These are phyloP conservation scores for Nematolebias whitei DNA, from an alignment of 2,113 vertebrate species.

Conservation along the genomic window DNA sequence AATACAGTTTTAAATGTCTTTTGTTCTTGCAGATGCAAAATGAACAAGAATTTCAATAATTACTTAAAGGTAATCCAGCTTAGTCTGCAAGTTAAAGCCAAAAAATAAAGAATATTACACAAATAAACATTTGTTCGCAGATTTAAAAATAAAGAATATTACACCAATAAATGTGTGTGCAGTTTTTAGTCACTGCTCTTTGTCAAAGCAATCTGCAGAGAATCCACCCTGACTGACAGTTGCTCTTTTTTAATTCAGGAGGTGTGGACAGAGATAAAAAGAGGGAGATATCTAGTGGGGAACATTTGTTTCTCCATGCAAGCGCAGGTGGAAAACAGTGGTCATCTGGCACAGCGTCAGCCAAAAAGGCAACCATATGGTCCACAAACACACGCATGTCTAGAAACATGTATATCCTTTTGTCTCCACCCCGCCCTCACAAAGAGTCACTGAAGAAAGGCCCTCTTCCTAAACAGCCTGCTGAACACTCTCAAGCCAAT, in stretches of 20 bases:
- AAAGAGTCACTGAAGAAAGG: conserved; percentile 25
- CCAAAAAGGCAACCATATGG: conserved; percentile 73
- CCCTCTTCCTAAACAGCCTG: conserved; percentile 24
- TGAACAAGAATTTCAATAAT: conserved; percentile 2
- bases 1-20: not conserved
- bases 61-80: not conserved
- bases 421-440: conserved; percentile 13
- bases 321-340: conserved; percentile 52
- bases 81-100: not conserved
- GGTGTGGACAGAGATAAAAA: conserved; percentile 27
- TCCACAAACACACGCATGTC: conserved; percentile 10
- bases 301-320: conserved; percentile 60
- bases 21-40: conserved; percentile 7
- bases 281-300: conserved; percentile 36
- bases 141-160: conserved; percentile 1
- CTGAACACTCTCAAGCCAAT: conserved; percentile 16
- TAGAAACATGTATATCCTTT: conserved; percentile 17
- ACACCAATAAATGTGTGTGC: not conserved
- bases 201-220: conserved; percentile 11
- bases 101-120: not conserved
- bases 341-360: conserved; percentile 67
- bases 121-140: not conserved
- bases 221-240: conserved; percentile 17
- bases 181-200: not conserved
- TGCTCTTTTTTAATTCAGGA: conserved; percentile 5